phyloP scores from a whole-genome alignment of 2,888 invertebrate genomes.

The Tetragnatha montana region DNA sequence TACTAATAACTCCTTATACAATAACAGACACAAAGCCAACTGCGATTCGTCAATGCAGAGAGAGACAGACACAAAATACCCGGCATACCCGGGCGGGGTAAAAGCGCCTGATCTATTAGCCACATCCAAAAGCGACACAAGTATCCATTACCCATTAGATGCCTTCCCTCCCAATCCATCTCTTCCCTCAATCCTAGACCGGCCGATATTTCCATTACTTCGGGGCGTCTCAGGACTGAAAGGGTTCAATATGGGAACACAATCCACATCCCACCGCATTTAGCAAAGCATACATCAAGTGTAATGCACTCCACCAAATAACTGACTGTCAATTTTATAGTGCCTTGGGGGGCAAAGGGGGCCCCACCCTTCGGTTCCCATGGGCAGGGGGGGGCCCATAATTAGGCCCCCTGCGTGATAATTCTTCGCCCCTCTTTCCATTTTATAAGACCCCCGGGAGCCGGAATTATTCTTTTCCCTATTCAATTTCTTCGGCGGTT shows the following conservation, averaged over 20 bases:
- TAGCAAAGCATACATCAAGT: constrained; percentile 51
- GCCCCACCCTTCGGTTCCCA: constrained; percentile 52
- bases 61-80: neutral
- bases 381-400: constrained; percentile 42
- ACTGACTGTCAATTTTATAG: constrained; percentile 68
- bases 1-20: too few species aligned
- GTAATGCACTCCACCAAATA: constrained; percentile 52
- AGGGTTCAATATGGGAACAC: constrained; percentile 39
- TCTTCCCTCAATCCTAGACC: constrained; percentile 11
- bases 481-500: constrained; percentile 57
- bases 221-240: neutral
- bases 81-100: neutral
- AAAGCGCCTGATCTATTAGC: constrained; percentile 37
- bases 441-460: constrained; percentile 63
- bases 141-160: constrained; percentile 53
- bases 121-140: neutral
- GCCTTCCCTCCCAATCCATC: constrained; percentile 8
- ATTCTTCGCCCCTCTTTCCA: constrained; percentile 31
- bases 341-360: constrained; percentile 55
- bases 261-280: constrained; percentile 43
- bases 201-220: too few species aligned
- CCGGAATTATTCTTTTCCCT: constrained; percentile 57
- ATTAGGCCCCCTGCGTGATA: constrained; percentile 50
- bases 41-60: neutral
- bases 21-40: too few species aligned